Evolutionary conservation across 2,113 vertebrate genomes (phyloP).

Genomic region (Spea multiplicata): DNA sequence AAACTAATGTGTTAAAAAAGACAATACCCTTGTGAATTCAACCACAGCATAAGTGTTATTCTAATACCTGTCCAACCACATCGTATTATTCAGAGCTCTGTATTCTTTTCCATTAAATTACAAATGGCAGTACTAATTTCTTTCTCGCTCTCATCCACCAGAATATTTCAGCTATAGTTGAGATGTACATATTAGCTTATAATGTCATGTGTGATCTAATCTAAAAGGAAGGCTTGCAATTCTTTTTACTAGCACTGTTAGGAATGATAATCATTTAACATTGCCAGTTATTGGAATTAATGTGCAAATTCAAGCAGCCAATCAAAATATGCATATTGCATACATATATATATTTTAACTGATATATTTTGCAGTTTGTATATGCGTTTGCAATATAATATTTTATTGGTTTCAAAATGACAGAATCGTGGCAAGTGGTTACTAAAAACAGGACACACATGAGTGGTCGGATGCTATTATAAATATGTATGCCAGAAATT

Average conservation of each 20-base stretch:
- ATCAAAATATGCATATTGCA: background rate
- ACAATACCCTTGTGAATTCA: slow-evolving; percentile 9
- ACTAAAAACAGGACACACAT: no score
- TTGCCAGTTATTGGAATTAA: no score
- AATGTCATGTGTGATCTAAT: slow-evolving; percentile 28
- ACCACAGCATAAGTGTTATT: slow-evolving; percentile 21
- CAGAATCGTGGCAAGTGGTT: no score
- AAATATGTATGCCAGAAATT: no score
- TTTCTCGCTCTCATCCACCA: slow-evolving; percentile 8
- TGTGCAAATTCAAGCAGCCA: no score
- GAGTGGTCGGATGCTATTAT: no score
- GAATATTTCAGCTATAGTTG: slow-evolving; percentile 11
- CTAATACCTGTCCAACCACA: slow-evolving; percentile 16
- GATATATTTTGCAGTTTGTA: no score
- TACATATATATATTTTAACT: background rate
- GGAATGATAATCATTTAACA: no score
- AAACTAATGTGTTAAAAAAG: background rate
- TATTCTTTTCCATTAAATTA: slow-evolving; percentile 26
- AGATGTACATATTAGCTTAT: slow-evolving; percentile 22
- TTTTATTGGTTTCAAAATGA: no score
- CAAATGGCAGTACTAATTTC: slow-evolving; percentile 28
- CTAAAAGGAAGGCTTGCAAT: background rate
- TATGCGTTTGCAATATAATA: background rate
- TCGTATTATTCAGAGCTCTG: background rate
- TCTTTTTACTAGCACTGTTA: no score